phyloP scores from a whole-genome alignment of 2,888 invertebrate species.

The Ennomos erosarius region DNA sequence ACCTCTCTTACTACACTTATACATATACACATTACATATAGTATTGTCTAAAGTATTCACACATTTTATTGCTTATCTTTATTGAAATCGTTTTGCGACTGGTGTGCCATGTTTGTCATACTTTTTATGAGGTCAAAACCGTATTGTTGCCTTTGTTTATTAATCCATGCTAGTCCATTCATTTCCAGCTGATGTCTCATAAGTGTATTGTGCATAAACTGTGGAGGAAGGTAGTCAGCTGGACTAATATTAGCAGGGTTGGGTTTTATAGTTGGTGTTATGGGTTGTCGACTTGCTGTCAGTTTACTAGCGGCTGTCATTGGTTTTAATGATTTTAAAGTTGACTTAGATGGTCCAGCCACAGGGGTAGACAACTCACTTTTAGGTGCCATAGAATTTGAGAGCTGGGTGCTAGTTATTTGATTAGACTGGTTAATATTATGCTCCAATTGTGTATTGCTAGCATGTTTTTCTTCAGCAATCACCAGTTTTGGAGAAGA shows the following conservation, averaged over 20 bases:
- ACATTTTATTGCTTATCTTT: conserved; percentile 65
- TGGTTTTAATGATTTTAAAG: conserved; percentile 65
- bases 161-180: conserved; percentile 67
- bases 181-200: conserved; percentile 75
- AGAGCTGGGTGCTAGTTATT: conserved; percentile 72
- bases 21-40: neutral
- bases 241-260: conserved; percentile 57
- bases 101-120: conserved; percentile 72
- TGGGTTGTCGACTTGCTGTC: conserved; percentile 60
- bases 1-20: conserved; percentile 3
- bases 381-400: conserved; percentile 61
- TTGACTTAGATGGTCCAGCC: conserved; percentile 69
- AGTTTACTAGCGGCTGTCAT: conserved; percentile 62
- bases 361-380: conserved; percentile 62
- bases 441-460: conserved; percentile 57
- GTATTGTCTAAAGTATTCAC: conserved; percentile 7
- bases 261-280: conserved; percentile 59
- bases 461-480: conserved; percentile 78
- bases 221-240: conserved; percentile 64
- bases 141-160: conserved; percentile 67
- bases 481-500: conserved; percentile 82
- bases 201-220: conserved; percentile 63
- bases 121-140: conserved; percentile 75
- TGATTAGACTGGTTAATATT: conserved; percentile 73
- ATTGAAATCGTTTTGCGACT: conserved; percentile 70